Percentiles rank a stretch among this genome's conserved stretches.
Conservation (phyloP, 2,888 invertebrate species). For the Cynaeus angustus region DNA sequence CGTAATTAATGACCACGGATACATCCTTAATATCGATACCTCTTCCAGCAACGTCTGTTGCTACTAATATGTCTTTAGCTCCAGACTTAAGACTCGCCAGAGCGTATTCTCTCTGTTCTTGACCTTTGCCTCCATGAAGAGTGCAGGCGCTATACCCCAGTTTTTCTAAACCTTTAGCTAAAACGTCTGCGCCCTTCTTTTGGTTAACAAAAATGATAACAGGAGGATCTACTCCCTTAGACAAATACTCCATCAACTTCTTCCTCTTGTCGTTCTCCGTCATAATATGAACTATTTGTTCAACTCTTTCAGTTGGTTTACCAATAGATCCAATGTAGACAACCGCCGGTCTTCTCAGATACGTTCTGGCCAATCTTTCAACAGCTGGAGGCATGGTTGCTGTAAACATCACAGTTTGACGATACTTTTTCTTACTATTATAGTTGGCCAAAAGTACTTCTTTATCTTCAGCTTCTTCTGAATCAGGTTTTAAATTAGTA, state of each 20-base stretch:
- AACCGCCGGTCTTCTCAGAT: slow-evolving; percentile 95
- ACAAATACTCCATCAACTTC: slow-evolving; percentile 95
- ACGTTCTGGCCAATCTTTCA: slow-evolving; percentile 95
- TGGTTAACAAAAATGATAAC: slow-evolving; percentile 99
- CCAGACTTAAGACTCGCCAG: slow-evolving; percentile 96
- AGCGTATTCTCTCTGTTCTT: slow-evolving; percentile 99
- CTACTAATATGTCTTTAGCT: slow-evolving; percentile 97
- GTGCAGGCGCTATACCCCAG: slow-evolving; percentile 97
- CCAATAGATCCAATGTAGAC: slow-evolving; percentile 96
- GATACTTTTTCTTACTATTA: slow-evolving; percentile 95
- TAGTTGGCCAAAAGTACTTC: slow-evolving; percentile 91
- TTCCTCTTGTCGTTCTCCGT: slow-evolving; percentile 96
- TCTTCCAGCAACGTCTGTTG: slow-evolving; percentile 99
- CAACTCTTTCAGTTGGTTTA: slow-evolving; percentile 97
- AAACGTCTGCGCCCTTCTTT: slow-evolving; percentile 99
- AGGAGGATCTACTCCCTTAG: slow-evolving; percentile 94
- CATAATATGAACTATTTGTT: slow-evolving; percentile 97
- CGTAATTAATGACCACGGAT: slow-evolving; percentile 98
- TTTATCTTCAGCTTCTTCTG: slow-evolving; percentile 96
- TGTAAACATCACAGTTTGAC: slow-evolving; percentile 99
- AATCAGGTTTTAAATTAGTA: slow-evolving; percentile 97
- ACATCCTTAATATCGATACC: slow-evolving; percentile 99
- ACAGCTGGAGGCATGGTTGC: slow-evolving; percentile 99
- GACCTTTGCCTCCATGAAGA: slow-evolving; percentile 99
- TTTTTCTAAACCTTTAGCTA: slow-evolving; percentile 97